Evolutionary conservation across 2,797 vertebrate species (phyloP).

Genomic region (Sus cebifrons): DNA sequence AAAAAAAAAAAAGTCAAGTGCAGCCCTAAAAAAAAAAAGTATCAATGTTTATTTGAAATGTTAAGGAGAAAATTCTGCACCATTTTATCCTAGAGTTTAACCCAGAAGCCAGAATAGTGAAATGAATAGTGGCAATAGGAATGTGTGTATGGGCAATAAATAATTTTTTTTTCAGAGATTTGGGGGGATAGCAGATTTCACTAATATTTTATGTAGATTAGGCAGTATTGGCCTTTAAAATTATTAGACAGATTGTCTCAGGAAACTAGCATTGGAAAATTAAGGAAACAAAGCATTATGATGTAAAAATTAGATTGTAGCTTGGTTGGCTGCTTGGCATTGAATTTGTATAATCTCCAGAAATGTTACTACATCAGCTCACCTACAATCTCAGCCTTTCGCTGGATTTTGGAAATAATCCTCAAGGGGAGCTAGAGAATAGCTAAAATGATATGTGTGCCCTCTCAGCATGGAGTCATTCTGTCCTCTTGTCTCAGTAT

Average conservation of each 20-base stretch:
- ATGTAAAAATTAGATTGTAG: background rate
- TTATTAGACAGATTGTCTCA: background rate
- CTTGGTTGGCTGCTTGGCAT: background rate
- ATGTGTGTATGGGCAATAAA: background rate
- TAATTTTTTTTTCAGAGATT: background rate
- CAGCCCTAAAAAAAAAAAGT: no score
- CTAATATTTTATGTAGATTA: background rate
- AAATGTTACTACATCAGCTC: background rate
- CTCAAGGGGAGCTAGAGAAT: background rate
- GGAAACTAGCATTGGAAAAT: background rate
- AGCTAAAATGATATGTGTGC: background rate
- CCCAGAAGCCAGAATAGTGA: constrained; percentile 17
- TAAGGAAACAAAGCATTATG: background rate
- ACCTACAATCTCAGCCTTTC: background rate
- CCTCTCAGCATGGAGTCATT: background rate
- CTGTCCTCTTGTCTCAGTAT: background rate
- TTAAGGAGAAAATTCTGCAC: background rate
- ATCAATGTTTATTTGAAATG: background rate
- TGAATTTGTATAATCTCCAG: background rate
- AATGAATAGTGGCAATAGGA: background rate
- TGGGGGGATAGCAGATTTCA: background rate
- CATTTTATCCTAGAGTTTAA: background rate
- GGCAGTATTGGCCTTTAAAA: background rate
- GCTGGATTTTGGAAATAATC: background rate
- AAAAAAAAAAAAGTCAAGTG: no score